phyloP scores from a whole-genome alignment of 2,113 vertebrate genomes.

The Parus major region DNA sequence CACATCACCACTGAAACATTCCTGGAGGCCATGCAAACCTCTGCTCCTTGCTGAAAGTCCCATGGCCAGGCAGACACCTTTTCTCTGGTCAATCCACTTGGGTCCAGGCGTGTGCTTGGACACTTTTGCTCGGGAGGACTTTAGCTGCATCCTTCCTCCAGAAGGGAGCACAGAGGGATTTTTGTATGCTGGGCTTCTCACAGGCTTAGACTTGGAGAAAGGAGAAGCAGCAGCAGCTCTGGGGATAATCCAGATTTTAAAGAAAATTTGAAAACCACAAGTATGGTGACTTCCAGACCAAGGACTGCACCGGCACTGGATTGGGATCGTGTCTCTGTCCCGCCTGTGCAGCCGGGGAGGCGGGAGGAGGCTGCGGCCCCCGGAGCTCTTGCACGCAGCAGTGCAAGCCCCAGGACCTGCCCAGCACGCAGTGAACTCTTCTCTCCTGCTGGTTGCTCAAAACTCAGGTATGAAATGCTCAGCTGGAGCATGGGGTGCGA shows the following conservation, averaged over 20 bases:
- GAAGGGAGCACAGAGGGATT: background rate
- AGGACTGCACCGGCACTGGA: background rate
- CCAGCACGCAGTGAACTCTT: background rate
- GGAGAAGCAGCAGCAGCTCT: background rate
- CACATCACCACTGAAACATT: background rate
- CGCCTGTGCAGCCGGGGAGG: background rate
- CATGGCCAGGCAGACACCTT: background rate
- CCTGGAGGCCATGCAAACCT: background rate
- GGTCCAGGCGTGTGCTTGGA: background rate
- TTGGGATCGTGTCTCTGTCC: background rate
- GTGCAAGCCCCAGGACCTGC: background rate
- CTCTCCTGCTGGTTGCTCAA: slow-evolving; percentile 69
- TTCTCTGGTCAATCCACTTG: background rate
- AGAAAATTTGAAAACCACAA: background rate
- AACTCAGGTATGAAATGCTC: slow-evolving; percentile 81
- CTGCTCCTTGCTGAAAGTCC: background rate
- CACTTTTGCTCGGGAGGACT: accelerated
- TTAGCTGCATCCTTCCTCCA: background rate
- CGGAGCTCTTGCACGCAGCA: background rate
- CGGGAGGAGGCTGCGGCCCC: background rate
- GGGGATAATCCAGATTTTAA: background rate
- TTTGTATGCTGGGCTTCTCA: background rate
- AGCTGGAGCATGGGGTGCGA: slow-evolving; percentile 60
- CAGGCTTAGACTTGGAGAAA: background rate
- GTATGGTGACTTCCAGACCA: background rate